Base-by-base conservation (phyloP, 1,140 invertebrate species). In the Sesamia nonagrioides region DNA sequence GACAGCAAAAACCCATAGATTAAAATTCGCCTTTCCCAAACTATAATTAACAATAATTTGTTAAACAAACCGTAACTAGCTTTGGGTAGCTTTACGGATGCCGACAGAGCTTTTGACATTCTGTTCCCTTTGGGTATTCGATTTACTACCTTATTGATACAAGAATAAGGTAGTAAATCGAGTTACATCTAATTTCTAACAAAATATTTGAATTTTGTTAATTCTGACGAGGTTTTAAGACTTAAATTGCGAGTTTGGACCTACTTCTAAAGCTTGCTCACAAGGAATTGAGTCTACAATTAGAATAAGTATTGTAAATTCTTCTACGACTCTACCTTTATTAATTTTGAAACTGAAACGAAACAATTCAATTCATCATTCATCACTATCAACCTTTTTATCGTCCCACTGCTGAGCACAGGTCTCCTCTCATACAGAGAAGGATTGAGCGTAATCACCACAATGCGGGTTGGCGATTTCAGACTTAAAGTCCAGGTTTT, bases 11-110 rank as follows among this genome's bases (percentile, higher is more conserved):
- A 73, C 37, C 27, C 18, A 27, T 73, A 73, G 71, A 73, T 73
- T 58, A 73, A 58, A 60, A 73, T 75, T 63, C 42, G 58, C 21
- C 42, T 79, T 69, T 48, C 54, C 68, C 73, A 40, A 74, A 78
- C n/a, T 68, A 80, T 79, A 82, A 82, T 82, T 82, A 82, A 83
- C 71, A 77, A 78, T 84, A 83, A 87, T 89, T 83, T 88, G 91
- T 88, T 90, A 89, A 88, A 86, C 86, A 89, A 88, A 88, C 84
- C 86, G 84, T 84, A 82, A 84, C 84, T 75, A 72, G 35, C 52
- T 63, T 69, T 68, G 27, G 52, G 60, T 68, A 35, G 60, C 84
- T 91, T 89, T 91, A 88, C 81, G 33, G 48, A 71, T 66, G 82
- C 91, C 92, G 92, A 88, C 91, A 84, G 84, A 86, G 78, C 4